These are phyloP conservation scores for Coenobita brevimanus DNA, from an alignment of 1,140 invertebrate species.

Conservation along the genomic window DNA sequence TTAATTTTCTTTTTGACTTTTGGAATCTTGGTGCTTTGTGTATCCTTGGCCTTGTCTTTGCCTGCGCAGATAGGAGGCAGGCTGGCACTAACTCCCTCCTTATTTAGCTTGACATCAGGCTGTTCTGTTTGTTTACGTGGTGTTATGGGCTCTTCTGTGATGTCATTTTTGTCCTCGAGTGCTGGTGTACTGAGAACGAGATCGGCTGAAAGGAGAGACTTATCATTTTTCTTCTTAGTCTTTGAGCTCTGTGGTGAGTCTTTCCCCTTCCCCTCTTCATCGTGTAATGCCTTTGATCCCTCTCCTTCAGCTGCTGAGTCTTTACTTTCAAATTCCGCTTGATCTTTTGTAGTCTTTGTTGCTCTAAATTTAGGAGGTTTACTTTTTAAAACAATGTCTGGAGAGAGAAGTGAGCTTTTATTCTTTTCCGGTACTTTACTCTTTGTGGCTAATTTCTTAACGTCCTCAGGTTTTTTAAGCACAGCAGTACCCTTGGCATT, in stretches of 20 bases:
- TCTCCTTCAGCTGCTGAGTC: not conserved
- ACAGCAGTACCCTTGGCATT: not conserved
- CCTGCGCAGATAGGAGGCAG: not conserved
- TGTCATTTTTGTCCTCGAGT: not conserved
- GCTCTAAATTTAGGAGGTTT: too few relatives aligned
- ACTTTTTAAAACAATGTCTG: slow-evolving; percentile 7
- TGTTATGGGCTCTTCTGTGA: not conserved
- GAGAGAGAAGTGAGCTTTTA: slow-evolving; percentile 6
- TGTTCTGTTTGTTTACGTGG: not conserved
- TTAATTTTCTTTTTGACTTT: slow-evolving; percentile 49
- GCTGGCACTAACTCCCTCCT: not conserved
- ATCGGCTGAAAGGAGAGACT: slow-evolving; percentile 12
- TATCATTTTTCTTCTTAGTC: not conserved
- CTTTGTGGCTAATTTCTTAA: not conserved
- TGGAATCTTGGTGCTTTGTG: slow-evolving; percentile 15
- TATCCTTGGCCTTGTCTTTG: not conserved
- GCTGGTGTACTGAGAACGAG: not conserved
- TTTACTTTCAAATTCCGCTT: slow-evolving; percentile 24
- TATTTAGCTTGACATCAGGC: not conserved
- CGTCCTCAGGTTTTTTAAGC: not conserved
- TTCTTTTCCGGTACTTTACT: too few relatives aligned
- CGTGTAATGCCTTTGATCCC: not conserved
- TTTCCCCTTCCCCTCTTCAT: slow-evolving; percentile 10
- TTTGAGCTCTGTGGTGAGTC: not conserved
- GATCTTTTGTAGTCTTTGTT: not conserved